Evolutionary conservation across 2,797 vertebrate genomes (phyloP), one percentile per base, ranked within the genome.

Genomic region (Acanthornis magna): DNA sequence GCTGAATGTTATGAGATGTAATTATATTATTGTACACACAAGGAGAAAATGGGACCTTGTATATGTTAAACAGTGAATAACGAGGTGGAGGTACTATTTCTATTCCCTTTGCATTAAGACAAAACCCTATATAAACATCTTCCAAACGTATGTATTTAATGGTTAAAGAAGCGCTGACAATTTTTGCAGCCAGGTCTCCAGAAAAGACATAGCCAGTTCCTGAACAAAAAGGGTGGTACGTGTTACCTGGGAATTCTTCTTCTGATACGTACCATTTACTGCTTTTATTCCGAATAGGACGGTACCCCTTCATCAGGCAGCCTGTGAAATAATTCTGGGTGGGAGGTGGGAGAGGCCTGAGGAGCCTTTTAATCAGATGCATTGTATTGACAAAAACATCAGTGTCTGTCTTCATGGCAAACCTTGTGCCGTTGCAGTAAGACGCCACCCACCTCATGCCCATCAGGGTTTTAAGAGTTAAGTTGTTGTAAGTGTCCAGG

Each of bases 181-280:
- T 85, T 77, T 91, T 94, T 88, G 85, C 71, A 73, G 78, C 80
- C 47, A 96, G 17, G 21, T 88, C 67, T 84, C 78, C 89, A 65
- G 75, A 95, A 70, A 96, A 92, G 38, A 96, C 1, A 3, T 93
- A 95, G 12, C 91, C 88, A 61, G 83, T 94, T 85, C 90, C 91
- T 77, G 94, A 97, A 90, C 89, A 97, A 82, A 97, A 97, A 55
- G 29, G 48, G 34, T 77, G 75, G 23, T 91, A 95, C 3, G 19
- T 18, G 4, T 89, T 13, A 42, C 23, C 43, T 32, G 85, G n/a
- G 40, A 92, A 94, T 25, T 93, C 18, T 57, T 89, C 63, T 71
- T 72, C 13, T 57, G 91, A 86, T 47, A 95, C 13, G 22, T 89
- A 77, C 66, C 86, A 91, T 68, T 95, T 95, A 58, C 57, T 96